Evolutionary conservation across 2,888 invertebrate species (phyloP).

Genomic region (Phengaris alcon): DNA sequence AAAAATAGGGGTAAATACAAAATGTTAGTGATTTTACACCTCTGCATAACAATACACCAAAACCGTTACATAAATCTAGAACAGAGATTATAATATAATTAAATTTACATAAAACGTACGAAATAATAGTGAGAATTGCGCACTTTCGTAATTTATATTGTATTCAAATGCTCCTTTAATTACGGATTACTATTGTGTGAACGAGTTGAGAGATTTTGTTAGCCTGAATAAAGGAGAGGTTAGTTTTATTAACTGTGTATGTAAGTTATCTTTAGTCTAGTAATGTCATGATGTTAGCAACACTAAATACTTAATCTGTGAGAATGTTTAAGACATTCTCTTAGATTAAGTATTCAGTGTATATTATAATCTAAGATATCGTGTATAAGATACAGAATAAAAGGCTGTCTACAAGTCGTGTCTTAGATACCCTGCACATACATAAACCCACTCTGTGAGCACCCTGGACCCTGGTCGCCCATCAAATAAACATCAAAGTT

Average conservation of each 20-base stretch:
- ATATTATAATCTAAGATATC: no score
- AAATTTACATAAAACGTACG: constrained; percentile 18
- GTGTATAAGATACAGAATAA: no score
- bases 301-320: no score
- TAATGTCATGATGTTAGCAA: no score
- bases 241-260: neutral
- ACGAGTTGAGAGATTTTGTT: neutral
- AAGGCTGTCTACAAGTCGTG: no score
- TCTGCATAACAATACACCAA: neutral
- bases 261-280: no score
- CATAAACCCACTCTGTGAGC: no score
- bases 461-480: no score
- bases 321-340: no score
- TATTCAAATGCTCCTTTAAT: constrained; percentile 14
- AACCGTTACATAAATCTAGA: constrained; percentile 19
- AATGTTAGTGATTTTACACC: neutral
- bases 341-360: no score
- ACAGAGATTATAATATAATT: constrained; percentile 23
- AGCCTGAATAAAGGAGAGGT: neutral
- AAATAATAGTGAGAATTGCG: constrained; percentile 15
- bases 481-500: no score
- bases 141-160: constrained; percentile 21
- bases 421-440: no score
- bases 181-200: constrained; percentile 4
- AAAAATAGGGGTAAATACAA: neutral